Conservation (phyloP, 2,888 invertebrate genomes). For the Timema podura region DNA sequence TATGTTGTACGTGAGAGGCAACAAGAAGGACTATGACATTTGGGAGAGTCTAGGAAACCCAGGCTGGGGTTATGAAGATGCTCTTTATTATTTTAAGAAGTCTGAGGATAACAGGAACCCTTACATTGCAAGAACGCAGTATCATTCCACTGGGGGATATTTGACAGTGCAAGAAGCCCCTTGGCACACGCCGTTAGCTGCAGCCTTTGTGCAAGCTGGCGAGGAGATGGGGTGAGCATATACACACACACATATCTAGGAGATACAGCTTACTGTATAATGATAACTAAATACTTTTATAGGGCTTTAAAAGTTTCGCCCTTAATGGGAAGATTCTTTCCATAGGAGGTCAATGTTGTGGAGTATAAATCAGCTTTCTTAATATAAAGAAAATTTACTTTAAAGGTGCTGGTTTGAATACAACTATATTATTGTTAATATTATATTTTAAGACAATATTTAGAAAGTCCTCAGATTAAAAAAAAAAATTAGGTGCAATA, state of each 20-base stretch:
- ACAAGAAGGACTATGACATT: slow-evolving; percentile 81
- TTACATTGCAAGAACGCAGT: slow-evolving; percentile 71
- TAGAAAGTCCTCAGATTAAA: too few species aligned
- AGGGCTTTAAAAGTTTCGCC: neutral
- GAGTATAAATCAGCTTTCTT: too few species aligned
- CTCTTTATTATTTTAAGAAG: slow-evolving; percentile 81
- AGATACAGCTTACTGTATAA: slow-evolving; percentile 36
- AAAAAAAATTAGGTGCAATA: too few species aligned
- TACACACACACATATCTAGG: slow-evolving; percentile 69
- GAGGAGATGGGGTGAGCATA: slow-evolving; percentile 77
- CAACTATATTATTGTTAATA: too few species aligned
- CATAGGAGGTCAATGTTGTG: neutral
- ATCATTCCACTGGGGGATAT: slow-evolving; percentile 59
- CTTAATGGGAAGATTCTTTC: neutral
- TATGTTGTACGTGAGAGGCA: slow-evolving; percentile 88
- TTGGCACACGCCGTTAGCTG: slow-evolving; percentile 77
- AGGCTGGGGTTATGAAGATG: slow-evolving; percentile 82
- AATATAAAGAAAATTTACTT: too few species aligned
- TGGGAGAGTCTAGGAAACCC: slow-evolving; percentile 86
- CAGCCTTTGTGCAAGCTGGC: slow-evolving; percentile 78
- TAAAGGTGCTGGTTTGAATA: too few species aligned
- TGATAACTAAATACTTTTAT: neutral
- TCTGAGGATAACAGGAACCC: slow-evolving; percentile 89
- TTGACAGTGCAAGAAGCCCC: slow-evolving; percentile 83
- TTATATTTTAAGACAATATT: too few species aligned